These are phyloP conservation scores for Neosilurus mollespiculum DNA, from an alignment of 2,797 vertebrate genomes.

Conservation along the genomic window DNA sequence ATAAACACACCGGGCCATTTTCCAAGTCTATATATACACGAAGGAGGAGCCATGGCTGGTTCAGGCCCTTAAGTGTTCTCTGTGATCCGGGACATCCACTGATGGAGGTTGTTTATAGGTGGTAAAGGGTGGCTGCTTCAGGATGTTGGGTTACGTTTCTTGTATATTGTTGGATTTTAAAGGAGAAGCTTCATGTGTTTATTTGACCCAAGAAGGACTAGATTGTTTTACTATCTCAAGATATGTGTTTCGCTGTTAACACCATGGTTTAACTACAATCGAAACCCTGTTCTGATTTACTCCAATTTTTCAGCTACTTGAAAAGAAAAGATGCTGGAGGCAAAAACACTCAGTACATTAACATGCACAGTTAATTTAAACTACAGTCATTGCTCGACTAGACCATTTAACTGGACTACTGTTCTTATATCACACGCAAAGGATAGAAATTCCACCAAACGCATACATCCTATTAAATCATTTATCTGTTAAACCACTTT, in stretches of 20 bases:
- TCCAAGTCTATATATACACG: conserved; percentile 30
- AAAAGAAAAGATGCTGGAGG: not conserved
- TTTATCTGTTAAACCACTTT: no score
- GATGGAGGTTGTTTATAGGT: conserved; percentile 24
- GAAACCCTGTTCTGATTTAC: not conserved
- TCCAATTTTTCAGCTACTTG: not conserved
- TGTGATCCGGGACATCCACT: conserved; percentile 16
- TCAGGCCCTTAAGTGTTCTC: conserved; percentile 14
- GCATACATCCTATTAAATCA: no score
- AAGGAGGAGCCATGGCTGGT: conserved; percentile 29
- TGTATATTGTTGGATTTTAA: not conserved
- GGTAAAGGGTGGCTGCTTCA: conserved; percentile 9
- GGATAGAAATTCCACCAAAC: no score
- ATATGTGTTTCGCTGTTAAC: not conserved
- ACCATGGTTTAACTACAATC: not conserved
- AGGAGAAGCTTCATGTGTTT: not conserved
- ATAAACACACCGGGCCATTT: conserved; percentile 1
- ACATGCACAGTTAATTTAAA: no score
- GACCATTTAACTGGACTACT: no score
- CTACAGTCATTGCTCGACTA: no score
- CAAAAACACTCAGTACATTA: not conserved
- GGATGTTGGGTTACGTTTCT: conserved; percentile 21
- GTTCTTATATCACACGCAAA: no score
- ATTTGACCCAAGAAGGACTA: not conserved
- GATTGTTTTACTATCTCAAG: not conserved